These are phyloP conservation scores for Siphamia tubifer DNA, from an alignment of 2,113 vertebrate species.

Conservation along the genomic window DNA sequence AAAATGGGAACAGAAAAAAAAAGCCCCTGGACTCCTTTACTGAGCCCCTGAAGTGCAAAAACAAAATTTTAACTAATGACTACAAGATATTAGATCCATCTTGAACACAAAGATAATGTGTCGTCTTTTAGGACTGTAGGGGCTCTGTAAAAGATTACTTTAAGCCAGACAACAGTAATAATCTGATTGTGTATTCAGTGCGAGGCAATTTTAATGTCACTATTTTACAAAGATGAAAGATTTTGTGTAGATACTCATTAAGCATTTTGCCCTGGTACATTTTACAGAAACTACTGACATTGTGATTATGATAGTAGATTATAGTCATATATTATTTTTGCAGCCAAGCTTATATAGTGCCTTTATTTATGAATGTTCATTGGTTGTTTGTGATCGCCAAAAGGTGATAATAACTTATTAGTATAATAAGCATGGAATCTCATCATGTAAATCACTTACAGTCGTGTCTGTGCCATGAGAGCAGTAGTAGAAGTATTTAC, in stretches of 20 bases:
- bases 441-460: neutral
- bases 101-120: neutral
- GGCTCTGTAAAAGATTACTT: slow-evolving; percentile 1
- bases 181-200: slow-evolving; percentile 27
- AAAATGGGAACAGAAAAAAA: neutral
- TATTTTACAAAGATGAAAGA: slow-evolving; percentile 42
- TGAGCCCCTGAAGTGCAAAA: neutral
- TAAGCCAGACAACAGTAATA: slow-evolving; percentile 6
- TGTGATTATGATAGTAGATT: slow-evolving; percentile 57
- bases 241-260: slow-evolving; percentile 46
- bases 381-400: neutral
- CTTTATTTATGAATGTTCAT: slow-evolving; percentile 34
- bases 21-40: neutral
- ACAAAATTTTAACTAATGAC: neutral
- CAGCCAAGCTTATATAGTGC: slow-evolving; percentile 23
- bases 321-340: slow-evolving; percentile 49
- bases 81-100: neutral
- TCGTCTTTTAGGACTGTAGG: neutral
- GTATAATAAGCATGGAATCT: neutral
- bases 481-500: no score
- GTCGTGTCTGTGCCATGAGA: no score
- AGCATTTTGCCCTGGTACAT: slow-evolving; percentile 40
- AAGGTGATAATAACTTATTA: slow-evolving; percentile 5
- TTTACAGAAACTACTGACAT: slow-evolving; percentile 49
- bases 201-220: slow-evolving; percentile 47